phyloP scores from a whole-genome alignment of 2,797 vertebrate genomes.

The Calcarius lapponicus region DNA sequence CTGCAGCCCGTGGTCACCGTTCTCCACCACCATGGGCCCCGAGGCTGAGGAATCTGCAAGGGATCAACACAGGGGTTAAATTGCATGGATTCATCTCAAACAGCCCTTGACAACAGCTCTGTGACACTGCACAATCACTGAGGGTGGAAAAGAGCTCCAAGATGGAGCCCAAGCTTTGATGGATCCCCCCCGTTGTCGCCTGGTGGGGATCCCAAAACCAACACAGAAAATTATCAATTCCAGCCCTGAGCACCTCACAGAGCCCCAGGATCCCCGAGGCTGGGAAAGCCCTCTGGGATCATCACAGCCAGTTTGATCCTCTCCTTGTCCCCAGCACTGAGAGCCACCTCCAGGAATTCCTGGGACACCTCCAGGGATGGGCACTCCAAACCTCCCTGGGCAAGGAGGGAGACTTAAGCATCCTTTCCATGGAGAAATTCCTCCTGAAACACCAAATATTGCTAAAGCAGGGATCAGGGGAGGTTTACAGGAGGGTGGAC shows the following conservation, averaged over 20 bases:
- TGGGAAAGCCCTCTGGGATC: not conserved
- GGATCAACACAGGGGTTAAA: not conserved
- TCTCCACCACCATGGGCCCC: conserved; percentile 77
- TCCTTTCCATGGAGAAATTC: not conserved
- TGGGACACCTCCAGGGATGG: not conserved
- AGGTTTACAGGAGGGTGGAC: not conserved
- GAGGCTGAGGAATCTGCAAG: conserved; percentile 73
- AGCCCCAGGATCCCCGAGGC: not conserved
- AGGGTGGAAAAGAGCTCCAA: not conserved
- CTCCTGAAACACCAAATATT: not conserved
- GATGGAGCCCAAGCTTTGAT: rapidly evolving
- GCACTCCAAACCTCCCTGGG: not conserved
- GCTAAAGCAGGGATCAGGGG: not conserved
- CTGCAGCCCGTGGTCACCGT: conserved; percentile 84
- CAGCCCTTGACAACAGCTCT: not conserved
- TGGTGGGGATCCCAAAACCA: not conserved
- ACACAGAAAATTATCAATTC: not conserved
- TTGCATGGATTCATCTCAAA: rapidly evolving
- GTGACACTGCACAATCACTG: rapidly evolving
- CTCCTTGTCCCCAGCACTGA: not conserved
- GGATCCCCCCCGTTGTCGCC: rapidly evolving
- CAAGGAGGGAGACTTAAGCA: no score
- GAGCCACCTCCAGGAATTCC: rapidly evolving
- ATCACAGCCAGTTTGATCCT: rapidly evolving
- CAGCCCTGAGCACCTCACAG: not conserved